Conservation (phyloP, 2,113 vertebrate species). For the Butorides virescens region DNA sequence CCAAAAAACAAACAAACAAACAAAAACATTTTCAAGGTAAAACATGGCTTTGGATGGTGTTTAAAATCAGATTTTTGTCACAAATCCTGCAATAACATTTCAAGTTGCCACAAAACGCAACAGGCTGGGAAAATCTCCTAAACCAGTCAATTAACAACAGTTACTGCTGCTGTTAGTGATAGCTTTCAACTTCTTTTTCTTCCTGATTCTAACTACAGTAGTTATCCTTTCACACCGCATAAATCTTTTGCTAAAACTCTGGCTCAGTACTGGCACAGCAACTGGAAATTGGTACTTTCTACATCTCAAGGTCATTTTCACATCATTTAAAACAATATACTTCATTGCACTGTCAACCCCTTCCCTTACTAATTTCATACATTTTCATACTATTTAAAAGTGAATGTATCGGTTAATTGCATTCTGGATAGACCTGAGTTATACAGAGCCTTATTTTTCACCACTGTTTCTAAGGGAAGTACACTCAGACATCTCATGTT, state of each 20-base stretch:
- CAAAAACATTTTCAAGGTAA: neutral
- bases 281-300: neutral
- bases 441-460: neutral
- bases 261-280: neutral
- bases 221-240: neutral
- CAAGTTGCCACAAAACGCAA: neutral
- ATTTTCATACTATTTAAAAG: neutral
- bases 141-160: neutral
- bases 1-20: no score
- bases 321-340: neutral
- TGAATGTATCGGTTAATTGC: neutral
- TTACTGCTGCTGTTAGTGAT: neutral
- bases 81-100: neutral
- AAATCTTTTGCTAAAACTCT: neutral
- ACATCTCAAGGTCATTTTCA: neutral
- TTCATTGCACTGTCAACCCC: neutral
- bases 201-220: neutral
- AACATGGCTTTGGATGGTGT: neutral
- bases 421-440: neutral
- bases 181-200: neutral
- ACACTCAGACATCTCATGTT: fast-evolving
- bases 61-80: neutral
- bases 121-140: neutral
- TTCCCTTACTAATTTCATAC: neutral
- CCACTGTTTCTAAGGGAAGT: neutral